Base-by-base conservation (phyloP, 2,113 vertebrate species). In the Caretta caretta region DNA sequence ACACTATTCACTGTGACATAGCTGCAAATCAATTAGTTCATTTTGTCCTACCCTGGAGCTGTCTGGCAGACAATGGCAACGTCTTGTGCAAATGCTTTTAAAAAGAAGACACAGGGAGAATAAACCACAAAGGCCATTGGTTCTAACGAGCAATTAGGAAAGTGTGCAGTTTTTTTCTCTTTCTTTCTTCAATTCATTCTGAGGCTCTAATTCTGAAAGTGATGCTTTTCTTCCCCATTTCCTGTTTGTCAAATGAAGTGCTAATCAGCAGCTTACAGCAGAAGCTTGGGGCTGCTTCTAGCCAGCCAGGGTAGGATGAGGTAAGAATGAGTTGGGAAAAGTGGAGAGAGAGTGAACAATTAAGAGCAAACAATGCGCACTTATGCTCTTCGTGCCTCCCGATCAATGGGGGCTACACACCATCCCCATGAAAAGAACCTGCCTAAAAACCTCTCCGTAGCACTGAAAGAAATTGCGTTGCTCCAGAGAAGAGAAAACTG, bases 111-210 rank as follows among this genome's bases (percentile, higher is more conserved):
- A 96, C 96, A 89, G 95, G 97, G 96, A 94, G 96, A 96, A 94
- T 89, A 94, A 96, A 95, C 87, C 97, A 98, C 94, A 97, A 97
- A 97, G 96, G 96, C 96, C 95, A 95, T 96, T 97, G 96, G 94
- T 98, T 98, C 98, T 98, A 98, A 98, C 97, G 96, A 98, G 98
- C 97, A 98, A 97, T 97, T 97, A 98, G 97, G 97, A 98, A 98
- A 98, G 97, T 96, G 97, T 97, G 96, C 95, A 96, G 97, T 95
- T 96, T 95, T 96, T 97, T 96, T 97, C 97, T 97, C 96, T 97
- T 97, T 97, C 96, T 96, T 97, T 97, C 95, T 97, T 96, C 96
- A 92, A 94, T 96, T 98, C 98, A 97, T 96, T 97, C 96, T 6
- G 29, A 96, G 97, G 93, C 96, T 95, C 96, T 94, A 96, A 96